A percentile compares a stretch with the other conserved stretches of the same genome.
Conservation (phyloP, 2,113 vertebrate species). For the Centropus bengalensis region DNA sequence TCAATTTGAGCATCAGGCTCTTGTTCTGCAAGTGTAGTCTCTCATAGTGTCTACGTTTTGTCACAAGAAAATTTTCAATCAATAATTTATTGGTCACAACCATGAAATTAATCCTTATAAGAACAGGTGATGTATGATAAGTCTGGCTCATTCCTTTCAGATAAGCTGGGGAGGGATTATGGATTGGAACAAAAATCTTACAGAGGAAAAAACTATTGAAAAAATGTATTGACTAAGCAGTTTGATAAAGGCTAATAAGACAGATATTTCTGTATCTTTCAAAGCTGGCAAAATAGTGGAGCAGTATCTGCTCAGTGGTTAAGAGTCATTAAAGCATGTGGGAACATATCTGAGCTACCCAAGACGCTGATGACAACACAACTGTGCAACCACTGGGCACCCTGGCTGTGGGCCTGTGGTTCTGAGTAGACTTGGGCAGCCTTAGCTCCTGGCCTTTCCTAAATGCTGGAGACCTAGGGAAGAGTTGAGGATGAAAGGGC, state of each 20-base stretch:
- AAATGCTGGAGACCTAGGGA: background rate
- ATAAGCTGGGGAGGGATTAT: background rate
- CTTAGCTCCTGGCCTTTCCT: background rate
- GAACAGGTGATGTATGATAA: background rate
- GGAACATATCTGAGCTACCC: background rate
- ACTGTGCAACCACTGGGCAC: accelerated
- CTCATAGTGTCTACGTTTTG: background rate
- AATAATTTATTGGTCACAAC: background rate
- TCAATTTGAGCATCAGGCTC: background rate
- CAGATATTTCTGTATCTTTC: background rate
- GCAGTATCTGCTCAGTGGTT: background rate
- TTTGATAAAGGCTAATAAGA: background rate
- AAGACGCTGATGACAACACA: background rate
- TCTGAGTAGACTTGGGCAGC: background rate
- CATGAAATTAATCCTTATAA: background rate
- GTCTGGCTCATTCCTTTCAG: background rate
- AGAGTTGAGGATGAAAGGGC: background rate
- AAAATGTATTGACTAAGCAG: background rate
- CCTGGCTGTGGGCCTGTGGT: background rate
- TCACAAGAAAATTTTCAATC: background rate
- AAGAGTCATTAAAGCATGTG: background rate
- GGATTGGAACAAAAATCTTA: background rate
- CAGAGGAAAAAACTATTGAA: accelerated
- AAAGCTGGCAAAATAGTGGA: background rate
- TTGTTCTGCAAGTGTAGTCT: background rate